phyloP scores from a whole-genome alignment of 2,113 vertebrate genomes.

The Cathartes aura region DNA sequence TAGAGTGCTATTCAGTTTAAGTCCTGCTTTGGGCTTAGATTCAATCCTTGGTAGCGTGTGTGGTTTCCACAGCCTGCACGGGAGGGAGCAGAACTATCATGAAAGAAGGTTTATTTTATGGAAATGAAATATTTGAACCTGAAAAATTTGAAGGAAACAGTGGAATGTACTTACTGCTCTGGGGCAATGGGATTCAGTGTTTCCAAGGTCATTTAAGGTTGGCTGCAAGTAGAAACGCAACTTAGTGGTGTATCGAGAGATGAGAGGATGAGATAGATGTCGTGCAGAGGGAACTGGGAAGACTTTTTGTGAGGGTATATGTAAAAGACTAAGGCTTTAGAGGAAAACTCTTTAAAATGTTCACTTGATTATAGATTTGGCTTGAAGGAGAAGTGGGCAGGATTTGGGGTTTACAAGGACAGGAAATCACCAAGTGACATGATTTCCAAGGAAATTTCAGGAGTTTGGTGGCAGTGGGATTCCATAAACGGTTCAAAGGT shows the following conservation, averaged over 20 bases:
- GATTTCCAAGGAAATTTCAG: background rate
- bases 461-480: background rate
- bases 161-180: background rate
- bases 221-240: background rate
- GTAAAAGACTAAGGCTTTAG: background rate
- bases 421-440: background rate
- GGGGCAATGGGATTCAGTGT: background rate
- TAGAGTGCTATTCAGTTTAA: background rate
- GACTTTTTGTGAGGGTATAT: background rate
- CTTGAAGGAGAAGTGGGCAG: background rate
- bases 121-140: background rate
- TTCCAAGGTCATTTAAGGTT: background rate
- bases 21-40: background rate
- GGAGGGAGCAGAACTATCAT: background rate
- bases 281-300: background rate
- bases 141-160: background rate
- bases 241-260: background rate
- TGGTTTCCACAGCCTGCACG: background rate
- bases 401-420: background rate
- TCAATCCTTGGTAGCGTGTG: fast-evolving
- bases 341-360: background rate
- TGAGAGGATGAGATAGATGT: background rate
- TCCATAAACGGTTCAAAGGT: background rate
- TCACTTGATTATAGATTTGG: background rate
- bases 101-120: background rate